A percentile compares a stretch with the other conserved stretches of the same genome.
Evolutionary conservation across 2,113 vertebrate species (phyloP).

Genomic region (Microcebus murinus): DNA sequence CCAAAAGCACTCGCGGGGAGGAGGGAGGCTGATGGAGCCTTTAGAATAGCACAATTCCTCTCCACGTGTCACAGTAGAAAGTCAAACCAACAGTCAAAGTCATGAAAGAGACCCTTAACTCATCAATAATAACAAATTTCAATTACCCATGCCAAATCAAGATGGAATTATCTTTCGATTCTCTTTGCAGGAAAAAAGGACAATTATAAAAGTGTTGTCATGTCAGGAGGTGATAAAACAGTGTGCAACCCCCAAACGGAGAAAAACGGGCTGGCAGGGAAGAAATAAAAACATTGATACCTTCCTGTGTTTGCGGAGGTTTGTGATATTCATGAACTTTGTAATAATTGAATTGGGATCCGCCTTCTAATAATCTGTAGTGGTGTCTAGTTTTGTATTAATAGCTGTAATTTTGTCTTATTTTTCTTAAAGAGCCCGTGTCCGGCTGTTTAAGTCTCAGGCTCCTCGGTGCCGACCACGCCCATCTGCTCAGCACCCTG

Average conservation of each 20-base stretch:
- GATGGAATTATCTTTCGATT: too few species aligned
- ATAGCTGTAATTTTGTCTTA: neutral
- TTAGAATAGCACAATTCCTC: neutral
- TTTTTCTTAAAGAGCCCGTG: neutral
- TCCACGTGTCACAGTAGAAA: too few species aligned
- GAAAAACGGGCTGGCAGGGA: neutral
- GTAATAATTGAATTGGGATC: neutral
- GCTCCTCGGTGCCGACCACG: fast-evolving
- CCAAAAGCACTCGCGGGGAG: neutral
- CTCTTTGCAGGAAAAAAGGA: neutral
- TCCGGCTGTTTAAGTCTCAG: neutral
- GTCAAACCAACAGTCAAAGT: neutral
- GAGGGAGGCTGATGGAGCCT: neutral
- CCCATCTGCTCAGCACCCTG: neutral
- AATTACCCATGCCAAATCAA: fast-evolving
- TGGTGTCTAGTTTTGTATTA: too few species aligned
- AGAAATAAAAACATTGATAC: neutral
- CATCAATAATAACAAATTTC: too few species aligned
- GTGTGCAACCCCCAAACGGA: neutral
- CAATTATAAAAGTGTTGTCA: fast-evolving
- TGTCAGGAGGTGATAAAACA: neutral
- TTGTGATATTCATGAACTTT: neutral
- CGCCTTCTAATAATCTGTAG: neutral
- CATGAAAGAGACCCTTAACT: too few species aligned
- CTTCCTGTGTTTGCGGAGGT: neutral